Evolutionary conservation across 2,113 vertebrate genomes (phyloP).

Genomic region (Upupa epops): DNA sequence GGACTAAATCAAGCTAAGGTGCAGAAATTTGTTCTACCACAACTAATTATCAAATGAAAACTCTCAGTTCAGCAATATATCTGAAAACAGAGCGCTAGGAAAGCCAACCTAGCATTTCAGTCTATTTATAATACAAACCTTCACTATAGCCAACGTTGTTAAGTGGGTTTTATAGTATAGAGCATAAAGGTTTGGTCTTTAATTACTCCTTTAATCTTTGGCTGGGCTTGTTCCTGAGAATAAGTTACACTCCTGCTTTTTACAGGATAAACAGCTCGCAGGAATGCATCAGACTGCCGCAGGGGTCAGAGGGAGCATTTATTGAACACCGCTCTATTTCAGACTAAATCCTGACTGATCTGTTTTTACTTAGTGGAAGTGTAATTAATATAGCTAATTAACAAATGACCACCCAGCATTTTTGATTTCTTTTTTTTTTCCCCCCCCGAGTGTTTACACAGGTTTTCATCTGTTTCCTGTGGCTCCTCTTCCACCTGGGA

Average conservation of each 20-base stretch:
- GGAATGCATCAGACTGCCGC: background rate
- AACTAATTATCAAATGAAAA: slow-evolving; percentile 55
- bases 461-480: background rate
- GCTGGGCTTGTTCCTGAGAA: slow-evolving; percentile 23
- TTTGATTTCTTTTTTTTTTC: background rate
- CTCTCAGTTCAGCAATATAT: slow-evolving; percentile 15
- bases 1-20: slow-evolving; percentile 30
- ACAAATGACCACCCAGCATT: background rate
- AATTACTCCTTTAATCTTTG: slow-evolving; percentile 61
- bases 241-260: slow-evolving; percentile 20
- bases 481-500: background rate
- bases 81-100: slow-evolving; percentile 1
- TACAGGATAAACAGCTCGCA: slow-evolving; percentile 27
- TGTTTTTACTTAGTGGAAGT: slow-evolving; percentile 6
- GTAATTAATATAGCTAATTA: slow-evolving; percentile 30
- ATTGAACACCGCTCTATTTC: background rate
- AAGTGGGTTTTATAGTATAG: slow-evolving; percentile 24
- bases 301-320: background rate
- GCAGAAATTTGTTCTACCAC: slow-evolving; percentile 34
- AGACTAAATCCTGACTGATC: background rate
- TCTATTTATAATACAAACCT: slow-evolving; percentile 36
- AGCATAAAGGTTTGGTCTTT: slow-evolving; percentile 27
- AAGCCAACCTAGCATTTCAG: background rate
- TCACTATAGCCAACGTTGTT: background rate
- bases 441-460: fast-evolving